Evolutionary conservation across 2,797 vertebrate species (phyloP).

Genomic region (Gallinago solitaria): DNA sequence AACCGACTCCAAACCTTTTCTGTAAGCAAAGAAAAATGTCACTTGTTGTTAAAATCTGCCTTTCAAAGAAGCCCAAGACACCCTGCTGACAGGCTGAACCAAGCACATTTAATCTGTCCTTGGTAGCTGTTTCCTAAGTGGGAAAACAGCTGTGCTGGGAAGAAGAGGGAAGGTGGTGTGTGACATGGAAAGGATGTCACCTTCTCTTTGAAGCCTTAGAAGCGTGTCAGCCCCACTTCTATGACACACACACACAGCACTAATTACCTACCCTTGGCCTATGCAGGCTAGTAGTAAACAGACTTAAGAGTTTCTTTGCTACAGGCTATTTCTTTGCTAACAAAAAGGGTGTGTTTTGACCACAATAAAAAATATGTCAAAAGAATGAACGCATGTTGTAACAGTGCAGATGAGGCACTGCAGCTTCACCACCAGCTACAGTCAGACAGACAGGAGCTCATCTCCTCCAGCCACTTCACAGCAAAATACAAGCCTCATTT

Average conservation of each 20-base stretch:
- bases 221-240: background rate
- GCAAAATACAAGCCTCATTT: background rate
- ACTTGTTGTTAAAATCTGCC: slow-evolving; percentile 2
- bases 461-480: background rate
- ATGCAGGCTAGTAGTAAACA: slow-evolving; percentile 16
- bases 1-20: slow-evolving; percentile 6
- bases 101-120: background rate
- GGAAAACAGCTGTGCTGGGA: background rate
- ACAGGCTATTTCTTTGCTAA: slow-evolving; percentile 16
- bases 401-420: background rate
- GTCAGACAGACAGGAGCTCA: background rate
- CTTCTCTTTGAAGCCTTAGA: background rate
- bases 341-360: slow-evolving; percentile 30
- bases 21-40: slow-evolving; percentile 3
- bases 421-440: background rate
- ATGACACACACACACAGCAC: background rate
- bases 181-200: background rate
- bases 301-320: background rate
- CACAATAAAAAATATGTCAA: background rate
- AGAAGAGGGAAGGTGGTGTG: background rate
- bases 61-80: background rate
- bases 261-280: background rate
- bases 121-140: background rate
- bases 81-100: background rate
- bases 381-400: background rate